These are phyloP conservation scores for Girardinichthys multiradiatus DNA, from an alignment of 2,113 vertebrate species.

Conservation along the genomic window DNA sequence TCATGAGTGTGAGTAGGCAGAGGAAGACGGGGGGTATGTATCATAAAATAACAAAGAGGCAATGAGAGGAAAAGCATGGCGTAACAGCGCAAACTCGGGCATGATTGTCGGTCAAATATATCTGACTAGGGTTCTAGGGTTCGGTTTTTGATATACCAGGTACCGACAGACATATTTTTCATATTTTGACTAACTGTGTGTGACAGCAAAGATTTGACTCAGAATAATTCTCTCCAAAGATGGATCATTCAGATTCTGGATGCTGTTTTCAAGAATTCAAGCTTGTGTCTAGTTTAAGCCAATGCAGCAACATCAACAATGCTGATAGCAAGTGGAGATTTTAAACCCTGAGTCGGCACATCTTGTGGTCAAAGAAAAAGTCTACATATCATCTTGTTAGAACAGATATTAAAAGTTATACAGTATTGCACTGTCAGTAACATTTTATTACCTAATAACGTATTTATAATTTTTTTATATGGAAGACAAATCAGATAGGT, in stretches of 20 bases:
- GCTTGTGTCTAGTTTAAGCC: no score
- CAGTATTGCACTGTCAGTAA: no score
- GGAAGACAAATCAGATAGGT: no score
- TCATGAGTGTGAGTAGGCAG: conserved; percentile 39
- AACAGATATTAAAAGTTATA: no score
- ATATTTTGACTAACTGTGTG: conserved; percentile 22
- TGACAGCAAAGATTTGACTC: conserved; percentile 25
- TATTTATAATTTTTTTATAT: no score
- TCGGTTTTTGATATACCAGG: conserved; percentile 5
- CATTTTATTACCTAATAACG: no score
- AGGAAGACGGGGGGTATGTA: conserved; percentile 25
- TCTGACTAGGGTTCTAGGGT: conserved; percentile 1
- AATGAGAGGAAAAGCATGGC: conserved; percentile 13
- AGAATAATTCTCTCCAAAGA: conserved; percentile 21
- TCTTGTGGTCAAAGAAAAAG: no score
- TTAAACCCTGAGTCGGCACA: no score
- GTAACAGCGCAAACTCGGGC: conserved; percentile 16
- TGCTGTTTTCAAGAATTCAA: background rate
- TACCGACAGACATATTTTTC: conserved; percentile 17
- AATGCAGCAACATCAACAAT: no score
- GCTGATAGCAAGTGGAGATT: no score
- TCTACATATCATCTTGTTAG: no score
- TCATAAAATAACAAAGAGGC: conserved; percentile 17
- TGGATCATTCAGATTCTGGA: conserved; percentile 9
- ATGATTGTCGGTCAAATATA: conserved; percentile 30